Percentiles rank a stretch among this genome's conserved stretches.
Conservation (phyloP, 2,888 invertebrate species). For the Neoaliturus tenellus region DNA sequence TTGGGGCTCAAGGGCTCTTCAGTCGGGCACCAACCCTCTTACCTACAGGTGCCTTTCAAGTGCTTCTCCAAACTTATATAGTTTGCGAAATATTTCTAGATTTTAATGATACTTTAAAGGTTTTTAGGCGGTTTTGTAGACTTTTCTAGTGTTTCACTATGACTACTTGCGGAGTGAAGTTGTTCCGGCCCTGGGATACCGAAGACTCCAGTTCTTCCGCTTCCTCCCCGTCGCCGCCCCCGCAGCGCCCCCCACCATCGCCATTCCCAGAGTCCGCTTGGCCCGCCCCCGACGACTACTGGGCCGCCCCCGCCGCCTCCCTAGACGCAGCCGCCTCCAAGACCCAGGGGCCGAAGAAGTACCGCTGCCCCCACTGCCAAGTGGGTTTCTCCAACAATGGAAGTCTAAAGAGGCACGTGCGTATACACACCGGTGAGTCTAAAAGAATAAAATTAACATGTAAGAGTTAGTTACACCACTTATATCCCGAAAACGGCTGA, state of each 20-base stretch:
- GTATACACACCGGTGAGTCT: conserved; percentile 90
- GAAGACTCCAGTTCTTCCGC: conserved; percentile 38
- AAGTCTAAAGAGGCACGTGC: conserved; percentile 92
- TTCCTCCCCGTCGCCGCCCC: conserved; percentile 51
- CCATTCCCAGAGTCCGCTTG: too few species aligned
- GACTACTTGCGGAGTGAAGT: conserved; percentile 55
- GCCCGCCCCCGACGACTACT: too few species aligned
- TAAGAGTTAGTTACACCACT: too few species aligned
- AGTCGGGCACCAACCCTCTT: conserved; percentile 41
- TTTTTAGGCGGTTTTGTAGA: not conserved
- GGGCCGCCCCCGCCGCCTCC: conserved; percentile 60
- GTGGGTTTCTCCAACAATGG: conserved; percentile 97
- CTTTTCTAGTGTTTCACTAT: conserved; percentile 1
- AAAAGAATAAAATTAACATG: too few species aligned
- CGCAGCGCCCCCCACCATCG: not conserved
- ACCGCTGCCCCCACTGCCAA: conserved; percentile 92
- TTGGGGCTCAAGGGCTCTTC: too few species aligned
- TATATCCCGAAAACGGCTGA: too few species aligned
- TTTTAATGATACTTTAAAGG: not conserved
- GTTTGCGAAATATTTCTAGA: not conserved
- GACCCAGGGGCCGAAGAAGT: conserved; percentile 92
- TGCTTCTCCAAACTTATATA: conserved; percentile 27
- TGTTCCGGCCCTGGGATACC: conserved; percentile 64
- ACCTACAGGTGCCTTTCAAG: conserved; percentile 54
- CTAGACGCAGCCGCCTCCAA: conserved; percentile 74